Conservation (phyloP, 2,888 invertebrate genomes). For the Selenia dentaria region DNA sequence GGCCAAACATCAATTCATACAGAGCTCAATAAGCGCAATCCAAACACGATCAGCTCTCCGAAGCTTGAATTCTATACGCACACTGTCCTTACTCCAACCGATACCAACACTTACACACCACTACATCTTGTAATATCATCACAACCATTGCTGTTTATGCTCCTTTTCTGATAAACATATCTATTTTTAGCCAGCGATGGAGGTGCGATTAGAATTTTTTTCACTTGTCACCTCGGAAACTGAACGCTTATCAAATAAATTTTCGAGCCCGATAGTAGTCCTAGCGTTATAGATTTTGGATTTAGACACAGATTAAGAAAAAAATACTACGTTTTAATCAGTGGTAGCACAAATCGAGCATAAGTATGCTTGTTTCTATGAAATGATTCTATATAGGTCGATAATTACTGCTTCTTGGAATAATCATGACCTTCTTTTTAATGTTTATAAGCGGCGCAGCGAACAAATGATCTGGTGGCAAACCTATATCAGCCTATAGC, state of each 20-base stretch:
- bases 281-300: slow-evolving; percentile 77
- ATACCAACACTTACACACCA: slow-evolving; percentile 48
- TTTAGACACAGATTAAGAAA: slow-evolving; percentile 44
- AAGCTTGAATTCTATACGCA: slow-evolving; percentile 1
- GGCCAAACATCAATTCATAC: neutral
- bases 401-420: slow-evolving; percentile 12
- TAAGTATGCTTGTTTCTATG: too few relatives aligned
- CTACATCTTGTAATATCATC: slow-evolving; percentile 29
- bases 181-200: slow-evolving; percentile 35
- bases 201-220: slow-evolving; percentile 20
- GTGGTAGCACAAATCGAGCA: neutral
- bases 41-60: neutral
- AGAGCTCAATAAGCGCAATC: neutral
- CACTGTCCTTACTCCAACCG: slow-evolving; percentile 5
- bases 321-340: too few relatives aligned
- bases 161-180: neutral
- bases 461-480: too few relatives aligned
- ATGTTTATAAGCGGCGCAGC: neutral
- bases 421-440: neutral
- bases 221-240: slow-evolving; percentile 40
- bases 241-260: slow-evolving; percentile 64
- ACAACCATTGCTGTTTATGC: slow-evolving; percentile 37
- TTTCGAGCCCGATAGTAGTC: slow-evolving; percentile 66
- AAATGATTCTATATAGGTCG: too few relatives aligned
- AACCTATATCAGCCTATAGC: too few relatives aligned